Evolutionary conservation across 2,888 invertebrate genomes (phyloP).

Genomic region (Sinhomidia bicolor): DNA sequence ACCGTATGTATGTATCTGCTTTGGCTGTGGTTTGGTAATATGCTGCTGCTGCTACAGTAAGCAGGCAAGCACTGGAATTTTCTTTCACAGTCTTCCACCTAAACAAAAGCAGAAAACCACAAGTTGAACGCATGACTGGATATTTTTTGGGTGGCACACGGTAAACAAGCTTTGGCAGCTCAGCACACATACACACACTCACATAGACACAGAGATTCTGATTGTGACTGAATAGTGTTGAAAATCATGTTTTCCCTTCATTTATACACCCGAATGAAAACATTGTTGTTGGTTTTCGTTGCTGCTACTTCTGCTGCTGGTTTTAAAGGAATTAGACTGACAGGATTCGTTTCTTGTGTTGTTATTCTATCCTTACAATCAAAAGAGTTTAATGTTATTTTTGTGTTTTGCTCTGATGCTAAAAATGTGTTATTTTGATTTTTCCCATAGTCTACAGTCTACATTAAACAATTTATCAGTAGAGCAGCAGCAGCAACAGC

Average conservation of each 20-base stretch:
- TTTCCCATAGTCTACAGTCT: neutral
- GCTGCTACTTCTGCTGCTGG: too few relatives aligned
- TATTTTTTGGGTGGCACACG: constrained; percentile 16
- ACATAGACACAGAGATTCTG: neutral
- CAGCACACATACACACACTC: neutral
- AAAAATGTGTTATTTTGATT: neutral
- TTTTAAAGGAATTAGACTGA: constrained; percentile 11
- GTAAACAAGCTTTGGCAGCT: neutral
- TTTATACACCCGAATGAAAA: constrained; percentile 5
- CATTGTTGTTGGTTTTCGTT: too few relatives aligned
- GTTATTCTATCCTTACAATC: neutral
- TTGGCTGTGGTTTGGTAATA: neutral
- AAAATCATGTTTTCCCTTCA: neutral
- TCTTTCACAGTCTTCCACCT: constrained; percentile 46
- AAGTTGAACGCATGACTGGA: neutral
- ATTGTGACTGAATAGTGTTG: constrained; percentile 8
- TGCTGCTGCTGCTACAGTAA: neutral
- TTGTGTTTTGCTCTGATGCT: neutral
- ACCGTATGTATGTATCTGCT: neutral
- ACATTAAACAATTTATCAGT: neutral
- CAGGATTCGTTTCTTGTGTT: neutral
- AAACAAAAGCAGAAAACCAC: constrained; percentile 52
- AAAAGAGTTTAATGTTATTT: neutral
- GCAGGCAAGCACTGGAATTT: constrained; percentile 19
- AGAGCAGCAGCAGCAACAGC: neutral